Conservation (phyloP, 2,113 vertebrate genomes). For the Coturnix japonica region DNA sequence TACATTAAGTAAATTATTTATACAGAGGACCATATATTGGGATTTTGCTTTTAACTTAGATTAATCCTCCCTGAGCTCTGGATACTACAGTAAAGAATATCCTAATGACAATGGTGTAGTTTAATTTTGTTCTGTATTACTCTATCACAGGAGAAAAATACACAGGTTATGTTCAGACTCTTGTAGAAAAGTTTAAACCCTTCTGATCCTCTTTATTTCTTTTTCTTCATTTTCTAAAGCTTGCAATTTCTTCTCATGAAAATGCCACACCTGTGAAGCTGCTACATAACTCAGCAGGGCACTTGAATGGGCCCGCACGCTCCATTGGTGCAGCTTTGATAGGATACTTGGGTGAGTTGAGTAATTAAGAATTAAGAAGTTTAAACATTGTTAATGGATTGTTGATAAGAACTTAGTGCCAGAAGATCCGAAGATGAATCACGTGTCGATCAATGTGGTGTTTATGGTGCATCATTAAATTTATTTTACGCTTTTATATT, state of each 20-base stretch:
- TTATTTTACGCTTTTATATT: background rate
- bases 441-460: background rate
- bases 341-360: conserved; percentile 91
- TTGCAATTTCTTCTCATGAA: conserved; percentile 96
- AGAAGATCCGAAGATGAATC: background rate
- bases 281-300: conserved; percentile 93
- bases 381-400: background rate
- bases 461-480: background rate
- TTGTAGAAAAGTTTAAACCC: background rate
- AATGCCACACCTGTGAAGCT: conserved; percentile 97
- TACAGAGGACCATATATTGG: background rate
- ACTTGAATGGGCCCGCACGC: conserved; percentile 93
- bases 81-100: background rate
- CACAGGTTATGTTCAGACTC: background rate
- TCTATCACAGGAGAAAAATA: background rate
- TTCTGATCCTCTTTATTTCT: background rate
- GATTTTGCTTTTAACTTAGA: background rate
- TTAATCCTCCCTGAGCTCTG: background rate
- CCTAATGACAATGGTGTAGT: background rate
- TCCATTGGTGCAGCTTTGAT: conserved; percentile 93
- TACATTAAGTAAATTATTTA: background rate
- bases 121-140: background rate
- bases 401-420: background rate
- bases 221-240: conserved; percentile 73
- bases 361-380: background rate